phyloP scores from a whole-genome alignment of 2,113 vertebrate genomes.

The Rutilus rutilus region DNA sequence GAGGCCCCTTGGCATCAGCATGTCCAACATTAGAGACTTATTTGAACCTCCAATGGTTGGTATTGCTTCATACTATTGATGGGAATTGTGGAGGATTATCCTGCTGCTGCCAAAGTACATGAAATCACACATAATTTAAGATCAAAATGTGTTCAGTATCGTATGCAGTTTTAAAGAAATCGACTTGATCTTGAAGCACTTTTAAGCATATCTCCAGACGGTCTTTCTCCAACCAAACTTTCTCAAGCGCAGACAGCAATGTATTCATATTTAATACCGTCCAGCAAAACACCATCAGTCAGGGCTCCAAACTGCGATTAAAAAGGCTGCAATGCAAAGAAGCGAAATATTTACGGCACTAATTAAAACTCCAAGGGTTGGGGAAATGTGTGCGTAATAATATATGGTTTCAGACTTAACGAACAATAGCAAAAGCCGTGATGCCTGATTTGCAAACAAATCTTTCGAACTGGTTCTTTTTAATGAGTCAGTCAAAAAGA shows the following conservation, averaged over 20 bases:
- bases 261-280: neutral
- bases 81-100: neutral
- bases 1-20: conserved; percentile 26
- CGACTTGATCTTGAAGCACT: neutral
- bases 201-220: neutral
- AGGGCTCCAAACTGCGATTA: neutral
- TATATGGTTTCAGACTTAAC: too few relatives aligned
- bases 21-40: neutral
- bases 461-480: neutral
- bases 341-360: neutral
- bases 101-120: neutral
- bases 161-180: neutral
- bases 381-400: neutral
- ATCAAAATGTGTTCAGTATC: neutral
- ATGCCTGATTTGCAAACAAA: neutral
- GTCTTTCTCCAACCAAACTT: neutral
- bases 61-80: neutral
- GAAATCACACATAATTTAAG: conserved; percentile 3
- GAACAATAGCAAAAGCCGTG: too few relatives aligned
- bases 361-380: neutral
- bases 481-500: neutral
- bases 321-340: neutral
- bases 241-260: neutral
- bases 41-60: neutral
- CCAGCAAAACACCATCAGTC: neutral